Evolutionary conservation across 2,888 invertebrate species (phyloP).

Genomic region (Pteria penguin): DNA sequence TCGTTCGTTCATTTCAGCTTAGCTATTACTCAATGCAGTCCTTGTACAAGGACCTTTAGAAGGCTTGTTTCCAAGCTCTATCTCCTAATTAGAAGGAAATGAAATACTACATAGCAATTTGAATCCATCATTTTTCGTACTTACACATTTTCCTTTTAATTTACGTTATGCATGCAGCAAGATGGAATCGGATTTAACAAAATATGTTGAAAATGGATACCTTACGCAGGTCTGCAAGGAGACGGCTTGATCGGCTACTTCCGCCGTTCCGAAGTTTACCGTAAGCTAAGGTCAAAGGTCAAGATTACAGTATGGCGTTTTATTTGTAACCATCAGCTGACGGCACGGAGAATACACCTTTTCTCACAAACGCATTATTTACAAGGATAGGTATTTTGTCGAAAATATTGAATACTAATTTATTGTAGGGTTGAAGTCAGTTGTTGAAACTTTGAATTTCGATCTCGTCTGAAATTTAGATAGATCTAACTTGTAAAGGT

Average conservation of each 20-base stretch:
- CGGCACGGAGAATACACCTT: neutral
- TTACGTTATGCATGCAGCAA: conserved; percentile 34
- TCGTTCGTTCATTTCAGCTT: conserved; percentile 75
- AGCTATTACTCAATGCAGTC: conserved; percentile 67
- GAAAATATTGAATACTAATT: too few relatives aligned
- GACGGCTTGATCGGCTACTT: conserved; percentile 72
- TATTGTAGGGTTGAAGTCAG: too few relatives aligned
- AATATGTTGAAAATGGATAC: conserved; percentile 71
- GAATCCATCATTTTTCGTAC: conserved; percentile 47
- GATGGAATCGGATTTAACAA: conserved; percentile 68
- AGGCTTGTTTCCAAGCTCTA: conserved; percentile 77
- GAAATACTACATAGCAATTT: conserved; percentile 47
- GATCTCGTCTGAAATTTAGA: too few relatives aligned
- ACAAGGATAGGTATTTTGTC: too few relatives aligned
- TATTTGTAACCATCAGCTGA: neutral
- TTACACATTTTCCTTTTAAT: conserved; percentile 34
- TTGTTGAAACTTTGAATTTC: too few relatives aligned
- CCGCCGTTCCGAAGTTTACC: conserved; percentile 62
- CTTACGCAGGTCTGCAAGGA: conserved; percentile 74
- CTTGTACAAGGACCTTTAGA: conserved; percentile 71
- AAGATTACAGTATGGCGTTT: conserved; percentile 12
- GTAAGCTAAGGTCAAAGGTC: conserved; percentile 55
- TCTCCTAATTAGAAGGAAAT: conserved; percentile 71
- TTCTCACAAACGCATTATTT: neutral
- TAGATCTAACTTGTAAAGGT: too few relatives aligned